Percentiles rank a stretch among this genome's conserved stretches.
phyloP scores from a whole-genome alignment of 2,113 vertebrate genomes.

The Phalacrocorax aristotelis region DNA sequence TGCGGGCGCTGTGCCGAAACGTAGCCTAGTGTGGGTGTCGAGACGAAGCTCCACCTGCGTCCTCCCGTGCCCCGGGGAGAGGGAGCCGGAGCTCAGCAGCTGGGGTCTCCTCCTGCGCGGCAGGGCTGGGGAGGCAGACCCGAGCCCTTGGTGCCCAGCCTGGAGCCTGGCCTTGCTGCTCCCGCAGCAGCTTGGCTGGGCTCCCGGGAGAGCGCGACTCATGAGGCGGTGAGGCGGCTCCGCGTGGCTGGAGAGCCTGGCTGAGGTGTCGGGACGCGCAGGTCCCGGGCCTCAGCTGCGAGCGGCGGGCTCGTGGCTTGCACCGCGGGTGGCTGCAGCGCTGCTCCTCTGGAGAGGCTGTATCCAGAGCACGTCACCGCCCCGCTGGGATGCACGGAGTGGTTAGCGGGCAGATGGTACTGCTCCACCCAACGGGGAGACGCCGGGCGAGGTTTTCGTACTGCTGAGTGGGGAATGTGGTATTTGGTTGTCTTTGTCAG shows the following conservation, averaged over 20 bases:
- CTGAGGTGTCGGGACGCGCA: rapidly evolving
- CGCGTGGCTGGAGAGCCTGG: rapidly evolving
- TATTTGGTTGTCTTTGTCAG: not conserved
- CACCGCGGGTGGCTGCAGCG: rapidly evolving
- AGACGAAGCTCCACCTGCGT: not conserved
- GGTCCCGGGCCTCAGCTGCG: not conserved
- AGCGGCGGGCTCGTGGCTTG: rapidly evolving
- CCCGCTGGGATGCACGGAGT: rapidly evolving
- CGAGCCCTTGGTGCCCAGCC: not conserved
- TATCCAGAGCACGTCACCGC: rapidly evolving
- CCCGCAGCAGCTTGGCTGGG: not conserved
- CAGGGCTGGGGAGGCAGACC: too few species aligned
- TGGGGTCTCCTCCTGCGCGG: not conserved
- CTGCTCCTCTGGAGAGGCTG: rapidly evolving
- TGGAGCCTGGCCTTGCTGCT: not conserved
- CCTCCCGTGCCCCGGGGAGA: not conserved
- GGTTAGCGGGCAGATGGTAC: not conserved
- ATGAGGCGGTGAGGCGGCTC: rapidly evolving
- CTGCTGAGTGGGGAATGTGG: not conserved
- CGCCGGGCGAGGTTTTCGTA: rapidly evolving
- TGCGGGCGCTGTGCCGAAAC: not conserved
- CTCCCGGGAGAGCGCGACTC: not conserved
- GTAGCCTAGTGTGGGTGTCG: not conserved
- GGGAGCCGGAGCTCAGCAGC: not conserved
- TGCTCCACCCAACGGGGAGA: rapidly evolving